These are phyloP conservation scores for Okamejei kenojei DNA, from an alignment of 2,797 vertebrate genomes.

Conservation along the genomic window DNA sequence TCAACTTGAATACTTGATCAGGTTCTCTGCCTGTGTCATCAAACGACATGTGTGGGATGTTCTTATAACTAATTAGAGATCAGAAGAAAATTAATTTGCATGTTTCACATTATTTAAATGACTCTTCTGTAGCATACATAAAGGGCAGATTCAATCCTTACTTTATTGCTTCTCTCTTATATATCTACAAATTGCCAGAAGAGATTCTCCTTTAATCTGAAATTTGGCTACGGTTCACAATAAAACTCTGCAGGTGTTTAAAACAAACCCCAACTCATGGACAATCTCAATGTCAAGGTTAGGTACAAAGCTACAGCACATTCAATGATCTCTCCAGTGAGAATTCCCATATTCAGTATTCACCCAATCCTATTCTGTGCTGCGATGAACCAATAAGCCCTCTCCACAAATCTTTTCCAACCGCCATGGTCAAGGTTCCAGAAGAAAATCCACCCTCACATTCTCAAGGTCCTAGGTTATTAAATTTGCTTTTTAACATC, in stretches of 20 bases:
- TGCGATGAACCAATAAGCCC: background rate
- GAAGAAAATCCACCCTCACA: background rate
- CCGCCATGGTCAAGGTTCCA: background rate
- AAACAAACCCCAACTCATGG: background rate
- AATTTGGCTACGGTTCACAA: too few relatives aligned
- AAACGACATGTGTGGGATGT: slow-evolving; percentile 95
- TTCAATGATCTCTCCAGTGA: background rate
- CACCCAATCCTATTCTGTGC: background rate
- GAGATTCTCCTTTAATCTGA: background rate
- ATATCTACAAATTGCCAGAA: background rate
- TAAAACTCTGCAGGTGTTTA: background rate
- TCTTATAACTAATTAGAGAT: slow-evolving; percentile 72
- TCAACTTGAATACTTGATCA: slow-evolving; percentile 85
- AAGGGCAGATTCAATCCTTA: background rate
- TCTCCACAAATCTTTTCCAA: too few relatives aligned
- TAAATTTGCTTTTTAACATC: background rate
- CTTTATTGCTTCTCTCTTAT: background rate
- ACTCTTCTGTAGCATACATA: background rate
- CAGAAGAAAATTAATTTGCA: slow-evolving; percentile 13
- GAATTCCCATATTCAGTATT: background rate
- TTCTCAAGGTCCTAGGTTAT: background rate
- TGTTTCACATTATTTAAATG: background rate
- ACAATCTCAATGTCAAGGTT: background rate
- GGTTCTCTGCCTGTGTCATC: slow-evolving; percentile 81
- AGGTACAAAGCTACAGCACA: background rate